Evolutionary conservation across 2,797 vertebrate species (phyloP).

Genomic region (Orientallactaga sibirica): DNA sequence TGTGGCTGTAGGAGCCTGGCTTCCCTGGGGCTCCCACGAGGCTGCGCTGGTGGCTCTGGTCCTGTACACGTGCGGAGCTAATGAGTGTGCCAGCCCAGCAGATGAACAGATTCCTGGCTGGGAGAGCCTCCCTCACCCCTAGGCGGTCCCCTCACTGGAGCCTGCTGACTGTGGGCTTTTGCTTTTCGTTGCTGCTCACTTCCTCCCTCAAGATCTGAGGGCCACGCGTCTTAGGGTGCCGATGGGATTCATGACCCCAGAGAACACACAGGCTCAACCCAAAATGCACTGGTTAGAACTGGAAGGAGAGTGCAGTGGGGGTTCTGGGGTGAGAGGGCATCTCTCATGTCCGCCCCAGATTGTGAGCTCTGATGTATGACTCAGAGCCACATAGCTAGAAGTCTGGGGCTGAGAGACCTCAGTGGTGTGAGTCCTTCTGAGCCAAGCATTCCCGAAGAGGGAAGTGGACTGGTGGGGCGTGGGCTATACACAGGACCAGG

Average conservation of each 20-base stretch:
- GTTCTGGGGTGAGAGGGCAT: not conserved
- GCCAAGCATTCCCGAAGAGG: not conserved
- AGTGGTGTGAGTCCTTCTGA: not conserved
- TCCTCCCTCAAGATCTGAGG: not conserved
- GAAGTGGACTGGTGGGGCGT: not conserved
- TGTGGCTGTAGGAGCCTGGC: not conserved
- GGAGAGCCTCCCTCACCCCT: not conserved
- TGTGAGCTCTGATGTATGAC: not conserved
- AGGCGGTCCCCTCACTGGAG: not conserved
- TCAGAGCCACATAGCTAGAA: not conserved
- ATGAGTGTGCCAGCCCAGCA: not conserved
- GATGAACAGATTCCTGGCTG: not conserved
- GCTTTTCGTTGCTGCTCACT: rapidly evolving
- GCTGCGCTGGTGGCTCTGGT: not conserved
- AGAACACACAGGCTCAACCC: not conserved
- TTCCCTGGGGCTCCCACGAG: conserved; percentile 55
- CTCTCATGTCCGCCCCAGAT: not conserved
- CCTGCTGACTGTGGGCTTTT: conserved; percentile 60
- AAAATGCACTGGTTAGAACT: rapidly evolving
- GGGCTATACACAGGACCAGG: not conserved
- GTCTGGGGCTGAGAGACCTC: not conserved
- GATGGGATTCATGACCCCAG: not conserved
- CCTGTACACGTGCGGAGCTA: conserved; percentile 29
- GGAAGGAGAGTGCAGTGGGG: rapidly evolving
- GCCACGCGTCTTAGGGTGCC: not conserved